Base-by-base conservation (phyloP, 2,113 vertebrate genomes). In the Pheucticus melanocephalus region DNA sequence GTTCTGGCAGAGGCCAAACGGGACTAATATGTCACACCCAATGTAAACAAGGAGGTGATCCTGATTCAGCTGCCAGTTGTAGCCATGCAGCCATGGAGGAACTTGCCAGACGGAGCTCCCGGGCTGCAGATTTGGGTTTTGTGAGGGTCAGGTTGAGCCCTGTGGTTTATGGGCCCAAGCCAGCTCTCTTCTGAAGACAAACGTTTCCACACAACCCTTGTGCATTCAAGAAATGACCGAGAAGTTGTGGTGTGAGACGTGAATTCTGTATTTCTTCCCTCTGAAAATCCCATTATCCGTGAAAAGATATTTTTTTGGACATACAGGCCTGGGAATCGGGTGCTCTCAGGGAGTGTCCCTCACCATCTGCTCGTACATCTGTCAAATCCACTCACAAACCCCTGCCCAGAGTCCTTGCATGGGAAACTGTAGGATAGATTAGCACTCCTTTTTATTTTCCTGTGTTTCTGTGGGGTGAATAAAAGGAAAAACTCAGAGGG, bases 361-460 rank as follows among this genome's bases (percentile, higher is more conserved):
- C 90, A 89, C 94, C 91, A 95, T 93, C 96, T 95, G 93, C 94
- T 95, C 20, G 0, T 89, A 85, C 93, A 97, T 97, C 94, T 95
- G 93, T 94, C 94, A 95, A 87, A 92, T 94, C 71, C 82, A 92
- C 91, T 95, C 90, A n/a, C 82, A 77, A 94, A 70, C 75, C 78
- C 71, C 82, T 92, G 93, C 91, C 82, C 45, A 1, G 71, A 92
- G 78, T 61, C 59, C 73, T 91, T 78, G 70, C 77, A 76, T 1
- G 5, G 57, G 87, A 95, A 91, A 90, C 93, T 85, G 93, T 72
- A 78, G 65, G 93, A 89, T 92, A 93, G 82, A 92, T 95, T 94
- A 95, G 64, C 44, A 73, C 85, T 94, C 45, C 27, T 68, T 84
- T 96, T 80, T 82, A 63, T 86, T 93, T 88, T 90, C 88, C 79